Evolutionary conservation across 2,113 vertebrate species (phyloP), one percentile per base, ranked within the genome.

Genomic region (Gadus macrocephalus): DNA sequence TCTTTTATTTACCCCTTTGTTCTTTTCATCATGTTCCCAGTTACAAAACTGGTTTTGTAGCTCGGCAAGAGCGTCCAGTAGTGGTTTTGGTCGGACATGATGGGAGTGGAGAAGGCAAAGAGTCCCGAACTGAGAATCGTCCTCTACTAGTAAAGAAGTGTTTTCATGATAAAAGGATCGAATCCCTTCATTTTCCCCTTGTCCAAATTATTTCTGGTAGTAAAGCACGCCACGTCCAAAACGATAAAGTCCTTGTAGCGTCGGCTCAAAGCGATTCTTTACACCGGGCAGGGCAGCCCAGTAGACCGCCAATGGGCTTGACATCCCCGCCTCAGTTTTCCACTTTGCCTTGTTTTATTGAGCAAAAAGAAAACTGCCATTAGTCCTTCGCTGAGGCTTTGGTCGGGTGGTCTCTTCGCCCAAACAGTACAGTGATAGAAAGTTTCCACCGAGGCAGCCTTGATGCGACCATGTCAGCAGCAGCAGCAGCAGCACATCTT

Each of bases 71-170:
- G 94, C 66, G 92, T 94, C 95, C 95, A 96, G 73, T 92, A 95
- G 86, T 92, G 94, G 87, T 92, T 95, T 55, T 93, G 95, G 77
- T 96, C 95, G 7, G 94, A 94, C 95, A 96, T 95, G 82, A 19
- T 85, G 78, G 62, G 25, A 70, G 61, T 59, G 12, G 81, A 68
- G 62, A 25, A 77, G 78, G 63, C 71, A 70, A 56, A 19, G 31
- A 35, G 31, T 35, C 31, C 31, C 31, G 31, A 35, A 35, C 31
- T 35, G 31, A 2, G 6, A 35, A 35, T 35, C 31, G 31, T 35
- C 31, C 31, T 35, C 31, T 35, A 35, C 31, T 35, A 35, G 31
- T 35, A 35, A 35, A 35, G 31, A 35, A 4, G 31, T 7, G 31
- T 35, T 1, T 5, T 72, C 25, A 17, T 75, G 2, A 79, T 2